Evolutionary conservation across 2,113 vertebrate species (phyloP), one percentile per base, ranked within the genome.

Genomic region (Pleuronectes platessa): DNA sequence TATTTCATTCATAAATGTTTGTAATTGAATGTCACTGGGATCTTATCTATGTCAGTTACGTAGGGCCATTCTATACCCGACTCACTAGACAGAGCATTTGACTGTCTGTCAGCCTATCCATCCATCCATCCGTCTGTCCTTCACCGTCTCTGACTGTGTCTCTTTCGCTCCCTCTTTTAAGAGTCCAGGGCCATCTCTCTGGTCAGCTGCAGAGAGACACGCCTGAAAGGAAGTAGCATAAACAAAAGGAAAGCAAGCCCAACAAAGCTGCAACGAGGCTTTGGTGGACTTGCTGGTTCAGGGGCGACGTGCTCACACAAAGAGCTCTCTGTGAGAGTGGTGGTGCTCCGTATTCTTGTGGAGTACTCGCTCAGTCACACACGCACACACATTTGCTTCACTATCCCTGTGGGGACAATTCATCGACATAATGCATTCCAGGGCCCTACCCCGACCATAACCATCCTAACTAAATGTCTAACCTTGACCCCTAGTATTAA

Each of bases 281-380:
- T 86, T 72, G 74, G 78, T 77, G 70, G 86, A 81, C 82, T 73
- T 66, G 73, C 86, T 66, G 72, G 88, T 84, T 91, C 71, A 80
- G 78, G 75, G 81, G 83, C 84, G 79, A 74, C 60, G 71, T 76
- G 81, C 47, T 24, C 73, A 55, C 78, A 94, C 90, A 94, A 92
- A 93, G 91, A 82, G 75, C 67, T 76, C 91, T 91, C 88, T 94
- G 92, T 94, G 76, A 82, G 80, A 58, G 55, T 55, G 65, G 26
- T 27, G 54, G 74, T 77, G 76, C 84, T 93, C 88, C 82, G 83
- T 93, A 94, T 93, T 93, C 92, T 86, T 86, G 79, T 21, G 71
- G 91, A 86, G 89, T 93, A 69, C 88, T 76, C 68, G n/a, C 79
- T 63, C 73, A 71, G 78, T 69, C 55, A 58, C 79, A 82, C 74